Conservation (phyloP, 2,113 vertebrate genomes). For the Pelusios castaneus region DNA sequence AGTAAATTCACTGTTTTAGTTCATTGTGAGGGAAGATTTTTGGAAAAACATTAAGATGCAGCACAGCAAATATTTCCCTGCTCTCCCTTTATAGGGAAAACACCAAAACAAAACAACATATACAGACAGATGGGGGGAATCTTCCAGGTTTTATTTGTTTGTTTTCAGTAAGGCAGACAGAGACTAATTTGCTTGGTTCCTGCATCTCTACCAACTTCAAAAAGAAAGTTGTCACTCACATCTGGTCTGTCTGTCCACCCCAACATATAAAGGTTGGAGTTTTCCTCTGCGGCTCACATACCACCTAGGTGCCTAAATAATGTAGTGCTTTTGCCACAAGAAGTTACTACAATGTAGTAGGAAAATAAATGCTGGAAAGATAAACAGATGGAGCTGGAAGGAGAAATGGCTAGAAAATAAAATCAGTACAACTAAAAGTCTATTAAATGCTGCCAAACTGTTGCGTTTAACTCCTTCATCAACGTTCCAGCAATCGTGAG, state of each 20-base stretch:
- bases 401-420: slow-evolving; percentile 40
- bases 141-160: slow-evolving; percentile 59
- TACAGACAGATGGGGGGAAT: slow-evolving; percentile 55
- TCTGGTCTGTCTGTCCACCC: background rate
- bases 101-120: background rate
- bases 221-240: background rate
- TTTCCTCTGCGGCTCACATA: background rate
- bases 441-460: background rate
- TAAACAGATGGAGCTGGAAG: slow-evolving; percentile 1
- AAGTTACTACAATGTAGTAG: background rate
- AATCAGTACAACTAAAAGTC: background rate
- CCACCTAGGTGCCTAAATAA: background rate
- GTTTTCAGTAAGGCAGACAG: slow-evolving; percentile 39
- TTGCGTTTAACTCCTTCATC: background rate
- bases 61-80: slow-evolving; percentile 4
- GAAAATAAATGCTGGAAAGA: background rate
- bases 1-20: background rate
- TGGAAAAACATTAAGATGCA: background rate
- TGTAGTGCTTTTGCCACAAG: background rate
- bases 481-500: background rate
- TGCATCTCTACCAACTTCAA: background rate
- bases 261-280: accelerated
- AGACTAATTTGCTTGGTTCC: slow-evolving; percentile 42
- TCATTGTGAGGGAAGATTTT: background rate
- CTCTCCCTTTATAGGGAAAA: background rate